These are phyloP conservation scores for Etheostoma perlongum DNA, from an alignment of 2,797 vertebrate genomes.

Conservation along the genomic window DNA sequence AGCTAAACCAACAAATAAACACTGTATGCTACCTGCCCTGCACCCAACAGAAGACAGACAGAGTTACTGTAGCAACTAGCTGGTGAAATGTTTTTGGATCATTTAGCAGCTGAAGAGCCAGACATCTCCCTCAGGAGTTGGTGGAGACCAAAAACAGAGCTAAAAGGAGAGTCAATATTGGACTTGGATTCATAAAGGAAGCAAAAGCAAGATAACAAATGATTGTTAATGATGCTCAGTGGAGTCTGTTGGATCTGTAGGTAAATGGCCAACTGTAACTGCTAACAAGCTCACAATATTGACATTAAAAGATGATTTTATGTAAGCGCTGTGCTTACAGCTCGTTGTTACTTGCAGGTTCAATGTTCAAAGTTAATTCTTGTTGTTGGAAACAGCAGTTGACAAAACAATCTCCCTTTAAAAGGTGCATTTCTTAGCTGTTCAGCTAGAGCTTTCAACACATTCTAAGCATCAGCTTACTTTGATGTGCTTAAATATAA, in stretches of 20 bases:
- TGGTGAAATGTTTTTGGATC: not conserved
- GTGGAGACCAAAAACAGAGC: not conserved
- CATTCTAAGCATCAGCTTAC: not conserved
- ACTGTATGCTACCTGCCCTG: not conserved
- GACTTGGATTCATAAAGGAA: not conserved
- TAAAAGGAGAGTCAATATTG: not conserved
- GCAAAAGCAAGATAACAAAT: not conserved
- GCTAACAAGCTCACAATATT: not conserved
- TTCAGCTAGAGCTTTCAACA: not conserved
- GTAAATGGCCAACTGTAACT: not conserved
- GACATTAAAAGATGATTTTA: not conserved
- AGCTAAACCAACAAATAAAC: not conserved
- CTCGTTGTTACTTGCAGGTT: not conserved
- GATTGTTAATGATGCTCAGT: not conserved
- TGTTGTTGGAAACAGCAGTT: not conserved
- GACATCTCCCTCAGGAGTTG: not conserved
- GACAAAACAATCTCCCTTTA: not conserved
- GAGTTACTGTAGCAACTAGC: not conserved
- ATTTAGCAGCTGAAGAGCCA: not conserved
- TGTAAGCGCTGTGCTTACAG: not conserved
- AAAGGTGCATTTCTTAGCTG: not conserved
- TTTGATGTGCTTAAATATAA: not conserved
- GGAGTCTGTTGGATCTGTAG: not conserved
- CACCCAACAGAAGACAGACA: not conserved
- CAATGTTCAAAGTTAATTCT: not conserved